Percentiles rank a stretch among this genome's conserved stretches.
Evolutionary conservation across 2,113 vertebrate genomes (phyloP).

Genomic region (Rallus limicola): DNA sequence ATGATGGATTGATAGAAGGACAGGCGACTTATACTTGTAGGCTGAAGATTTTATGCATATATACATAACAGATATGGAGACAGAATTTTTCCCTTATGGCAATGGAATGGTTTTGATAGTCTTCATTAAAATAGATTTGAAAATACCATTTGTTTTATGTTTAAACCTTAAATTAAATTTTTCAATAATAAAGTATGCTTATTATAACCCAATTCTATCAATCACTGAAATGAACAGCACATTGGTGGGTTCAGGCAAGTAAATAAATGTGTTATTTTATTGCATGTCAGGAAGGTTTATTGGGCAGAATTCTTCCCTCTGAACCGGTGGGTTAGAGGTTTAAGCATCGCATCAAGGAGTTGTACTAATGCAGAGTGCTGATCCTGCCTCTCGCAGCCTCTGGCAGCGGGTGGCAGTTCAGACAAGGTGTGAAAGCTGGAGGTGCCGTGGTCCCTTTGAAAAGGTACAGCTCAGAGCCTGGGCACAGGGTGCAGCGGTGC

Average conservation of each 20-base stretch:
- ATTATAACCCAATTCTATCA: slow-evolving; percentile 74
- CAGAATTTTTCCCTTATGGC: slow-evolving; percentile 69
- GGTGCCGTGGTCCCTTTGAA: background rate
- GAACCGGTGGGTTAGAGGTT: slow-evolving; percentile 16
- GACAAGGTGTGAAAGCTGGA: background rate
- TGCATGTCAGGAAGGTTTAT: slow-evolving; percentile 57
- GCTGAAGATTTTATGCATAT: slow-evolving; percentile 67
- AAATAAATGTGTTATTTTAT: slow-evolving; percentile 67
- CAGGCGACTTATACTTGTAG: slow-evolving; percentile 56
- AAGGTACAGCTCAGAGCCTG: background rate
- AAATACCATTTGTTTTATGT: slow-evolving; percentile 74
- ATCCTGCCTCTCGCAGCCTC: background rate
- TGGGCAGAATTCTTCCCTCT: slow-evolving; percentile 32
- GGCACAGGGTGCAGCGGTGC: background rate
- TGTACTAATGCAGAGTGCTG: background rate
- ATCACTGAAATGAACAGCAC: slow-evolving; percentile 66
- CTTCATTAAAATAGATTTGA: slow-evolving; percentile 69
- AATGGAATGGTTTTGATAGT: slow-evolving; percentile 69
- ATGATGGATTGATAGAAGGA: slow-evolving; percentile 69
- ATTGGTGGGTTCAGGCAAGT: slow-evolving; percentile 67
- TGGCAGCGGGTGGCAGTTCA: background rate
- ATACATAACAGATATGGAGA: slow-evolving; percentile 66
- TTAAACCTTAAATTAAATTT: slow-evolving; percentile 73
- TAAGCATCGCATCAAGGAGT: background rate
- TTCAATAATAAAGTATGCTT: slow-evolving; percentile 73